Evolutionary conservation across 2,888 invertebrate genomes (phyloP).

Genomic region (Parnassius apollo): DNA sequence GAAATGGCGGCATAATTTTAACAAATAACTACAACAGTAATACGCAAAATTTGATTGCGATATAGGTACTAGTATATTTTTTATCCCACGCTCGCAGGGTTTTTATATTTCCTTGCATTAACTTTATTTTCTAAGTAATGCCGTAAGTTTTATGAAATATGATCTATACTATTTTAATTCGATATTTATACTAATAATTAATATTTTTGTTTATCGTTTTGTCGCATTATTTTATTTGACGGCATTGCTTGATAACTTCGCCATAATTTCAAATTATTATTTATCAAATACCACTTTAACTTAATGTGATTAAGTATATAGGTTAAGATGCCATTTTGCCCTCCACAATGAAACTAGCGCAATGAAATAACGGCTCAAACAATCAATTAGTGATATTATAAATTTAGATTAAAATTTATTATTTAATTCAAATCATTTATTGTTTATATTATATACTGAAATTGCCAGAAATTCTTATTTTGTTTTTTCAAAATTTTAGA

Average conservation of each 20-base stretch:
- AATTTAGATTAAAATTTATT: constrained; percentile 30
- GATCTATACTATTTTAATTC: not conserved
- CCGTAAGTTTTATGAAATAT: not conserved
- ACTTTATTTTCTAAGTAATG: not conserved
- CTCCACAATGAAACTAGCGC: not conserved
- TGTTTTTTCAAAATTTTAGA: not conserved
- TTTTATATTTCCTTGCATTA: too few species aligned
- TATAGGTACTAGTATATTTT: too few species aligned
- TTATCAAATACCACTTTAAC: too few species aligned
- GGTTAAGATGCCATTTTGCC: not conserved
- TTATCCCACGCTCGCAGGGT: too few species aligned
- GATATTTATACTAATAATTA: too few species aligned
- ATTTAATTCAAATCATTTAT: constrained; percentile 31
- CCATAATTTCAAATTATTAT: too few species aligned
- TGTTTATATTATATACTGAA: constrained; percentile 16
- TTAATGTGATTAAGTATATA: too few species aligned
- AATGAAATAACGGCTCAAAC: constrained; percentile 37
- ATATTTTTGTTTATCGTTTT: too few species aligned
- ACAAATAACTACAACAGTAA: too few species aligned
- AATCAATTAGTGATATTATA: constrained; percentile 38
- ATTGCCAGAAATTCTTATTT: constrained; percentile 24
- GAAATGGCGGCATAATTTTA: too few species aligned
- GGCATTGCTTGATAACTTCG: not conserved
- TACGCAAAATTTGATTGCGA: too few species aligned
- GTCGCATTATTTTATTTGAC: too few species aligned